Evolutionary conservation across 2,113 vertebrate species (phyloP), one percentile per base, ranked within the genome.

Genomic region (Lontra canadensis): DNA sequence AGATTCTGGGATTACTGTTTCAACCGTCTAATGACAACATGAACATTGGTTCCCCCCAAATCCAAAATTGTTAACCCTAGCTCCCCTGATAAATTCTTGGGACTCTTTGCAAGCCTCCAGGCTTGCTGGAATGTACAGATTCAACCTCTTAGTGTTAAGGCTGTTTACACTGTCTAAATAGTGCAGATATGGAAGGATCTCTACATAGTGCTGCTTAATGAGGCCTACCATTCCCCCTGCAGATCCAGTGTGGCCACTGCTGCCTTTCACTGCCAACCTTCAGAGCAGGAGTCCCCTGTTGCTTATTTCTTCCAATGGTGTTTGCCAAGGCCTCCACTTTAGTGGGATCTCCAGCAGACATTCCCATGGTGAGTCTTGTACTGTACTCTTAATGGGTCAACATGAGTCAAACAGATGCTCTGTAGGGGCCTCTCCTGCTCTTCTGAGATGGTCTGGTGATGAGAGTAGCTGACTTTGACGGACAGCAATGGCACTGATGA

Each of bases 21-120:
- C 52, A 99, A 89, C 92, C 99, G 98, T 94, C 97, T 99, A 31
- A 99, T 97, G 88, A 99, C 98, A 6, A 94, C 95, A 21, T 99
- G 99, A 89, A 99, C 99, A 97, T 99, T 99, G 83, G 99, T 99
- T 69, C 99, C 23, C 99, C n/a, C 99, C 99, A 98, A 99, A 99
- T 18, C 99, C 99, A 99, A 99, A 99, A 97, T 98, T 99, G 95
- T 99, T 99, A 93, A 99, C 96, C 44, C 99, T 99, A 90, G 99
- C 99, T 78, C 99, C 93, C 98, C 99, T 99, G 78, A 98, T 98
- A 13, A 91, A 96, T 73, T 98, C 97, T 12, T 86, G 39, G 9
- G 92, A 97, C 44, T 98, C 98, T 90, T 98, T 98, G 99, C 99
- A 99, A 74, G 97, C 98, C 85, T 99, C 98, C 55, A 49, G 52